Conservation (phyloP, 2,888 invertebrate species). For the Timema cristinae region DNA sequence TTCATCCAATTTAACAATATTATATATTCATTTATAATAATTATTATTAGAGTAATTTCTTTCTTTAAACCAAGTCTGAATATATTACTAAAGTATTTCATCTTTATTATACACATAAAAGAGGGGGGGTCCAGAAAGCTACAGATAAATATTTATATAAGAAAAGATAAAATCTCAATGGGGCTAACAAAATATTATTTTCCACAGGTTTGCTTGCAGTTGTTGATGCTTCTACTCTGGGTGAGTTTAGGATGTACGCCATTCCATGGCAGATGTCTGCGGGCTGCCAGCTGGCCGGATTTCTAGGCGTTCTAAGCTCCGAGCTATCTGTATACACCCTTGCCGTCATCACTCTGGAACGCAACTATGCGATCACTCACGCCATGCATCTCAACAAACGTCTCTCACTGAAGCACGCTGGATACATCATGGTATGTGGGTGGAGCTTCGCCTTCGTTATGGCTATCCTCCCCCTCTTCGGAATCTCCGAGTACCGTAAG, state of each 20-base stretch:
- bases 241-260: conserved; percentile 94
- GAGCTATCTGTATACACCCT: conserved; percentile 94
- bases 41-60: no score
- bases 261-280: conserved; percentile 96
- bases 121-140: no score
- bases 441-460: conserved; percentile 86
- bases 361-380: conserved; percentile 96
- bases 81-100: no score
- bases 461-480: conserved; percentile 84
- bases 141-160: no score
- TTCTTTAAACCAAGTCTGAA: no score
- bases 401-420: conserved; percentile 85
- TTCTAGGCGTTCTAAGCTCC: conserved; percentile 88
- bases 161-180: no score
- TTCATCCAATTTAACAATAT: no score
- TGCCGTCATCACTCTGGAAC: conserved; percentile 91
- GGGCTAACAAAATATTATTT: not conserved
- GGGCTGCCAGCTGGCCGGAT: conserved; percentile 91
- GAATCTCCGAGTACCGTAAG: conserved; percentile 91
- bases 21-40: no score
- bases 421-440: conserved; percentile 87
- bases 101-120: no score
- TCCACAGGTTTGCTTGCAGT: conserved; percentile 81
- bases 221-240: conserved; percentile 91
- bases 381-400: conserved; percentile 95